Evolutionary conservation across 2,113 vertebrate species (phyloP), one percentile per base, ranked within the genome.

Genomic region (Prietella phreatophila): DNA sequence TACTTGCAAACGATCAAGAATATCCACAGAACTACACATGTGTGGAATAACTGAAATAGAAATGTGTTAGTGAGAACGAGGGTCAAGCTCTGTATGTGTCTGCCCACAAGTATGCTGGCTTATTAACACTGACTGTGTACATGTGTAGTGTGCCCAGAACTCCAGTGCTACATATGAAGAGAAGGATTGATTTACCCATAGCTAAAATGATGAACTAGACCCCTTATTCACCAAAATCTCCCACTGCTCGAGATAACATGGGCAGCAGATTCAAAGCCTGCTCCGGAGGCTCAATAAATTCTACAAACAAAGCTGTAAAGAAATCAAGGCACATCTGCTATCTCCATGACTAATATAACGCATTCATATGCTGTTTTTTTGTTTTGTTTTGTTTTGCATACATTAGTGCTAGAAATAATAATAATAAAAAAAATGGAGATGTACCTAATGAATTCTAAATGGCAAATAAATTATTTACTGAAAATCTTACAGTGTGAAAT

Each of bases 181-280:
- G 27, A 73, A 78, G 73, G 53, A 76, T 92, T 92, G 92, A 92
- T 94, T 92, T 92, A 91, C 1, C 1, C 36, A 86, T 82, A 56
- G 63, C 90, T 96, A 95, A 93, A 92, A 93, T 95, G 94, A 96
- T 95, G 39, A 94, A 95, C 93, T 94, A 93, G 93, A 93, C 56
- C 61, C 67, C 85, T 85, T 33, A 85, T 89, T 90, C 91, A 86
- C 89, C 81, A 90, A 89, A 89, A 92, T 88, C 92, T 87, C 89
- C 88, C 65, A 85, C 84, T 89, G 88, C 90, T 93, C 93, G 89
- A 91, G 90, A 93, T 92, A 93, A 87, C 89, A 87, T 87, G 87
- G 27, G n/a, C 15, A 80, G 15, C 76, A 80, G 50, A 80, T 80
- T 80, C 3, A 55, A 55, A 56, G 30, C 42, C 67, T 73, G 53